A percentile compares a stretch with the other conserved stretches of the same genome.
Evolutionary conservation across 2,888 invertebrate genomes (phyloP).

Genomic region (Ischnus inquisitorius): DNA sequence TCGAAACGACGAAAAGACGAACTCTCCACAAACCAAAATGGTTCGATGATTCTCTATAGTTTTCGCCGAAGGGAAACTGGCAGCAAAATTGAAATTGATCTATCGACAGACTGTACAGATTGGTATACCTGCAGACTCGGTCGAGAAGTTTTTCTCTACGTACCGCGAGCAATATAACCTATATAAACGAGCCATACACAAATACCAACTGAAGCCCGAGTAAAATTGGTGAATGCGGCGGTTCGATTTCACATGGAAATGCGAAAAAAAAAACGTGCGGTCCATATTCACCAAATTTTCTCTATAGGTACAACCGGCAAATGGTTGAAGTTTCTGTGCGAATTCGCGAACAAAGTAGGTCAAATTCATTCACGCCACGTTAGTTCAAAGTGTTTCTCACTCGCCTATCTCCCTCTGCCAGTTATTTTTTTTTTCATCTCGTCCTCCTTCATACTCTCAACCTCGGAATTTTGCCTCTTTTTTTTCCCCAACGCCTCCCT

Average conservation of each 20-base stretch:
- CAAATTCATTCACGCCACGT: constrained; percentile 46
- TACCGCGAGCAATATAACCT: not conserved
- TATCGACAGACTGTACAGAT: not conserved
- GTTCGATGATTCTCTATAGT: too few relatives aligned
- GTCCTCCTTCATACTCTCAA: constrained; percentile 13
- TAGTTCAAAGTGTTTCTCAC: constrained; percentile 29
- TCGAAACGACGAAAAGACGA: too few relatives aligned
- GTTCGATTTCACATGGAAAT: not conserved
- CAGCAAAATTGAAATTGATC: too few relatives aligned
- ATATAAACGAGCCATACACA: not conserved
- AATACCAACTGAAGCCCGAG: not conserved
- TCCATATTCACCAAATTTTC: not conserved
- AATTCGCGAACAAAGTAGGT: constrained; percentile 18
- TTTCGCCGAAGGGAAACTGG: too few relatives aligned
- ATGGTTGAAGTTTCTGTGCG: constrained; percentile 4
- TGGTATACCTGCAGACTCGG: too few relatives aligned
- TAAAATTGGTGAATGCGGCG: not conserved
- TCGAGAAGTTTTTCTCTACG: too few relatives aligned
- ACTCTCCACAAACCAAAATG: too few relatives aligned
- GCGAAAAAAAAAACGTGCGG: not conserved
- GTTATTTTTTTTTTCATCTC: constrained; percentile 15
- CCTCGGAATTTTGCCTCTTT: constrained; percentile 5
- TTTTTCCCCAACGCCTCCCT: constrained; percentile 5
- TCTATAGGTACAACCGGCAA: not conserved
- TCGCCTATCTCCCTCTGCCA: constrained; percentile 6